Base-by-base conservation (phyloP, 2,888 invertebrate genomes). In the Pyralis farinalis region DNA sequence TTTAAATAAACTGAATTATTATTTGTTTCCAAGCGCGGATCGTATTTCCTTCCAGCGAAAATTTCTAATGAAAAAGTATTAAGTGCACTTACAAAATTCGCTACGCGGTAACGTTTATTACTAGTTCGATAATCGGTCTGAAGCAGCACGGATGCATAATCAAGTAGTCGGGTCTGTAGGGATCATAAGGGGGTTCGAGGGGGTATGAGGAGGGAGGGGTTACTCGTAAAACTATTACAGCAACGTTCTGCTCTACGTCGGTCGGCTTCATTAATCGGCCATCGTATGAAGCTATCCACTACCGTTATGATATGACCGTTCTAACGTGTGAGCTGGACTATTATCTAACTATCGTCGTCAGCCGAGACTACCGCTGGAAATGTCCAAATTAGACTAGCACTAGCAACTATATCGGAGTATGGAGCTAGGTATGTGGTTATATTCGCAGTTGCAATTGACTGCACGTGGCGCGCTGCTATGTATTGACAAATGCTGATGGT, bases 151-250 rank as follows among this genome's bases (percentile, higher is more conserved):
- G 73, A 81, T 84, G 85, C 83, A 86, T 87, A 86, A 81, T 85
- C 81, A 80, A 86, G 85, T 82, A 81, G 80, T 70, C 49, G 67
- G 71, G 66, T 71, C 75, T 73, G 71, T 53, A 65, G 63, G 66
- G 64, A 58, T 60, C 52, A 39, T 33, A 39, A 32, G 55, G 62
- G 57, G 58, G 53, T 51, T 53, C 50, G 48, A 52, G 55, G 55
- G 55, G 54, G 46, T 44, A 39, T 49, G 58, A 5, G 7, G 16
- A 4, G 25, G 51, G 54, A 47, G 53, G 59, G 69, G 69, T 62
- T 68, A 71, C 71, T 83, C 78, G 78, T 86, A 85, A 86, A 88
- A 85, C 86, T 86, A 87, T 88, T 87, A 87, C 76, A 71, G 71
- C 75, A 76, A 72, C 79, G 75, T 76, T 84, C 82, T 78, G 71